Evolutionary conservation across 1,140 invertebrate species (phyloP).

Genomic region (Psilanteris sp.): DNA sequence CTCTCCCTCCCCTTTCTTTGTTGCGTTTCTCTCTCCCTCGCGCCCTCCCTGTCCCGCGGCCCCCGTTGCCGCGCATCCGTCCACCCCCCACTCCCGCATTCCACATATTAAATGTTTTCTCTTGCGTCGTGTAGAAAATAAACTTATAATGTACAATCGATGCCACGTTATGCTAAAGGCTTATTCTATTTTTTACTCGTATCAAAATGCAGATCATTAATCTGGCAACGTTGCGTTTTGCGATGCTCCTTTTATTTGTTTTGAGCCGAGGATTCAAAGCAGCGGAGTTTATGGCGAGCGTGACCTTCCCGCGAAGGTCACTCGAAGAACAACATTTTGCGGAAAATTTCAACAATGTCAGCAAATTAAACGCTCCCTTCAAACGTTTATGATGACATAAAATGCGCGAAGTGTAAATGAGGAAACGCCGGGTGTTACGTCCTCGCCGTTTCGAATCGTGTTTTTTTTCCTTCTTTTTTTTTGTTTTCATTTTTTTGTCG

Average conservation of each 20-base stretch:
- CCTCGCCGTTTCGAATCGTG: background rate
- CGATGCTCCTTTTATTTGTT: slow-evolving; percentile 28
- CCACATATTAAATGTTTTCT: too few species aligned
- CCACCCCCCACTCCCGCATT: too few species aligned
- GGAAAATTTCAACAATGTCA: slow-evolving; percentile 16
- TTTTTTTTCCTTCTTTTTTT: too few species aligned
- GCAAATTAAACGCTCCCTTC: background rate
- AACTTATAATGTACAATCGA: too few species aligned
- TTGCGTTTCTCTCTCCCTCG: too few species aligned
- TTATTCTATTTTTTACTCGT: background rate
- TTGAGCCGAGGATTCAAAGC: slow-evolving; percentile 24
- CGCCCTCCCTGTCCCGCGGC: too few species aligned
- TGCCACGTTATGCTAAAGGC: too few species aligned
- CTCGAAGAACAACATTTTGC: slow-evolving; percentile 14
- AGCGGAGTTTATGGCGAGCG: slow-evolving; percentile 23
- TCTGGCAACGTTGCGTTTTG: slow-evolving; percentile 28
- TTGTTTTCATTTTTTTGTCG: too few species aligned
- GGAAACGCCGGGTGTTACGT: background rate
- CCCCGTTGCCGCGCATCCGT: too few species aligned
- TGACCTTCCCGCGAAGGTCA: slow-evolving; percentile 37
- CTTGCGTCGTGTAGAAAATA: too few species aligned
- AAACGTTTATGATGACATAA: slow-evolving; percentile 11
- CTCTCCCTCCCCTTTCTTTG: too few species aligned
- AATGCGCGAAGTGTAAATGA: background rate
- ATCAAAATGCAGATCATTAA: slow-evolving; percentile 13